Conservation (phyloP, 2,888 invertebrate genomes). For the Drosophila siamana region DNA sequence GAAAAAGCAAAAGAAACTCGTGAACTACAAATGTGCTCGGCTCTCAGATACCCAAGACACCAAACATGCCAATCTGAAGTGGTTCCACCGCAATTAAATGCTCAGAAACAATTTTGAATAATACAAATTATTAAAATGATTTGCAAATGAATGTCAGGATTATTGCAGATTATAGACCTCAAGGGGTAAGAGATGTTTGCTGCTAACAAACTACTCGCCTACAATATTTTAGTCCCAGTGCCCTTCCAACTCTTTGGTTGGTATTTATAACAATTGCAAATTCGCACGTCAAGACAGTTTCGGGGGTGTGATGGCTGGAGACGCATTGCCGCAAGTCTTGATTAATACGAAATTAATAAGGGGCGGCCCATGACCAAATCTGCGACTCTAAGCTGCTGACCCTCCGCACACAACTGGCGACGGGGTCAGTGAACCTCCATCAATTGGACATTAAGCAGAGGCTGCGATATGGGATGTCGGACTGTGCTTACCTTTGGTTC, state of each 20-base stretch:
- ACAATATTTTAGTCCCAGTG: neutral
- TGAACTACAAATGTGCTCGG: neutral
- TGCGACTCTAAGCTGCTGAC: constrained; percentile 29
- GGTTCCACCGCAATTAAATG: neutral
- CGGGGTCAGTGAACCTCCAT: constrained; percentile 65
- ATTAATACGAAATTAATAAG: constrained; percentile 78
- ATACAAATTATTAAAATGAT: neutral
- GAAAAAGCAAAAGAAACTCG: neutral
- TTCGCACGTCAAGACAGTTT: constrained; percentile 27
- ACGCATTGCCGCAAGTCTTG: constrained; percentile 55
- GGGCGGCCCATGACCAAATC: constrained; percentile 60
- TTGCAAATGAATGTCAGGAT: too few species aligned
- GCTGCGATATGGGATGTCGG: neutral
- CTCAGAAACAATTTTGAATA: neutral
- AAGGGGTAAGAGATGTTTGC: too few species aligned
- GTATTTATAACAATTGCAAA: constrained; percentile 28
- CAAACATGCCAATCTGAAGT: neutral
- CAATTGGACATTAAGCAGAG: constrained; percentile 60
- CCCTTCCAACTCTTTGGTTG: too few species aligned
- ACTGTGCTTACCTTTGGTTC: constrained; percentile 83
- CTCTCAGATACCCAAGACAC: neutral
- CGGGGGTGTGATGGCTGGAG: constrained; percentile 27
- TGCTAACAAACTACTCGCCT: neutral
- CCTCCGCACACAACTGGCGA: neutral
- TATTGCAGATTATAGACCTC: too few species aligned